These are phyloP conservation scores for Oncorhynchus masou DNA, from an alignment of 2,113 vertebrate species.

Conservation along the genomic window DNA sequence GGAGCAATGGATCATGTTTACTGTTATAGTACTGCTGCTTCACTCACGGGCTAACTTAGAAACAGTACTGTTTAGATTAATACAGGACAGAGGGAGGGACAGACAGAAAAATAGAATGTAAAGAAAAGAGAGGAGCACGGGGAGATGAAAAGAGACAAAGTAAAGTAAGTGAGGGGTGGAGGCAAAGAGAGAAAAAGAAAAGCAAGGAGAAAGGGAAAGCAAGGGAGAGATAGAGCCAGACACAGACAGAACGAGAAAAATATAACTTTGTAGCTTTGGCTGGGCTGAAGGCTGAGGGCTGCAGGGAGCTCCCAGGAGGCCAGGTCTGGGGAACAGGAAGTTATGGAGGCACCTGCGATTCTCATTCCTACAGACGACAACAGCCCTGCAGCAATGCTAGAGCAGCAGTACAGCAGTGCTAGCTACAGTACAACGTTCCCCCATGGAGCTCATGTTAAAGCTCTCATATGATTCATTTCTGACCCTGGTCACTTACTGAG, in stretches of 20 bases:
- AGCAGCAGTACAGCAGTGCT: neutral
- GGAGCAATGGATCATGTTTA: constrained; percentile 56
- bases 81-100: neutral
- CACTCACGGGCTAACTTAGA: constrained; percentile 32
- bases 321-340: constrained; percentile 67
- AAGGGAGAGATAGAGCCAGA: neutral
- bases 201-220: neutral
- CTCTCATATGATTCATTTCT: constrained; percentile 4
- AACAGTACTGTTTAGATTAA: constrained; percentile 28
- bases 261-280: constrained; percentile 43
- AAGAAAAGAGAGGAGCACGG: neutral
- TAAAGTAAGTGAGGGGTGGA: neutral
- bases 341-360: constrained; percentile 75
- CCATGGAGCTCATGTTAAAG: constrained; percentile 35
- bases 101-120: neutral
- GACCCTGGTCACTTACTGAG: neutral
- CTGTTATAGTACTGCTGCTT: constrained; percentile 47
- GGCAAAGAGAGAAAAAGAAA: neutral
- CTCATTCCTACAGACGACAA: constrained; percentile 59
- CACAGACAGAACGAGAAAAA: neutral
- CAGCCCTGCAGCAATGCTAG: constrained; percentile 1
- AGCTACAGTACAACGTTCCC: neutral
- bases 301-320: constrained; percentile 57
- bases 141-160: neutral
- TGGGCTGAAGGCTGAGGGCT: constrained; percentile 45